phyloP scores from a whole-genome alignment of 2,888 invertebrate species.

The Aphrophora alni region DNA sequence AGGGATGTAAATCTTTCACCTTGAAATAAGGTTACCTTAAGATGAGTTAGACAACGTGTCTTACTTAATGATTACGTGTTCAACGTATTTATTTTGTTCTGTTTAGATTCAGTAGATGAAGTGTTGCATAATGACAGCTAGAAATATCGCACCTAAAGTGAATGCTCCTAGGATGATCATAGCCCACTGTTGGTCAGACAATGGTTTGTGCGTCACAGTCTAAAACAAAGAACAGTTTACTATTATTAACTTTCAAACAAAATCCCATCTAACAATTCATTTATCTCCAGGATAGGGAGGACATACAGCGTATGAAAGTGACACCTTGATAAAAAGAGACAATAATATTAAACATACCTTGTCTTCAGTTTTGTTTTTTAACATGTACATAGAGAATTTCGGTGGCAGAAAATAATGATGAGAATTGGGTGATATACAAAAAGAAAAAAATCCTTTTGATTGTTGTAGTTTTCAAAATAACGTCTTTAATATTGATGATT shows the following conservation, averaged over 20 bases:
- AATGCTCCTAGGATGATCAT: slow-evolving; percentile 67
- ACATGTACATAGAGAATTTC: no score
- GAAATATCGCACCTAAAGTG: slow-evolving; percentile 65
- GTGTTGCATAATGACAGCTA: slow-evolving; percentile 68
- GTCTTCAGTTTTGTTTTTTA: no score
- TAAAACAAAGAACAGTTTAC: slow-evolving; percentile 42
- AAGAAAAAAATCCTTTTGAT: no score
- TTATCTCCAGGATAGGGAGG: background rate
- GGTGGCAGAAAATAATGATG: no score
- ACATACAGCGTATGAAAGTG: background rate
- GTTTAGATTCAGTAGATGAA: slow-evolving; percentile 54
- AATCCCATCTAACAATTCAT: background rate
- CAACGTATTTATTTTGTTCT: background rate
- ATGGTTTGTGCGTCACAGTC: slow-evolving; percentile 55
- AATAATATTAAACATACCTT: no score
- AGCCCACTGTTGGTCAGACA: slow-evolving; percentile 69
- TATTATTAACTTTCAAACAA: no score
- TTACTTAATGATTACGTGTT: background rate
- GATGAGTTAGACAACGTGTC: slow-evolving; percentile 6
- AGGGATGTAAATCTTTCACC: background rate
- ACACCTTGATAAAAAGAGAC: background rate
- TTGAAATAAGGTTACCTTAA: background rate
- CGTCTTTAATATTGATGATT: no score
- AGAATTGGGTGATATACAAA: no score
- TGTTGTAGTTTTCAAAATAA: no score